Evolutionary conservation across 2,113 vertebrate species (phyloP).

Genomic region (Gavialis gangeticus): DNA sequence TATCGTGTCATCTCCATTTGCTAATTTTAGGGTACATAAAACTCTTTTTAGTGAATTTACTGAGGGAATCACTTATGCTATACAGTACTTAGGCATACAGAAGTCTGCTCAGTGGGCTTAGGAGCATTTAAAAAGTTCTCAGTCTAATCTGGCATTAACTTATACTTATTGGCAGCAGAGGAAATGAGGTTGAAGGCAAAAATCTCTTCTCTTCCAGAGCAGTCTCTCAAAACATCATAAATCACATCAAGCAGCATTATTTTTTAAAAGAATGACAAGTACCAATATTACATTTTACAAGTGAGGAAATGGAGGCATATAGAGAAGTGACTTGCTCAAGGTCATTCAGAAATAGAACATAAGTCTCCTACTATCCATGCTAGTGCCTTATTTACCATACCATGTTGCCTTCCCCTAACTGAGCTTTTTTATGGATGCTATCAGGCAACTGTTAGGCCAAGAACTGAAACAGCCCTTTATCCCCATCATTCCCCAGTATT

Average conservation of each 20-base stretch:
- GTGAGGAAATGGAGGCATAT: constrained; percentile 9
- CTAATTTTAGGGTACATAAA: neutral
- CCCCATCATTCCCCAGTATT: neutral
- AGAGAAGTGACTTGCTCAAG: neutral
- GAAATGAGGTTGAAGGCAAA: neutral
- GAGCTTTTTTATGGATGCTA: neutral
- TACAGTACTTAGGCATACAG: too few species aligned
- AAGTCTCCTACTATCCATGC: neutral
- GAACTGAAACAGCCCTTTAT: neutral
- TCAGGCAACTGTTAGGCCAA: neutral
- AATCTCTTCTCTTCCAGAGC: neutral
- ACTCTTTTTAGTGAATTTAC: neutral
- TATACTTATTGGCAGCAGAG: neutral
- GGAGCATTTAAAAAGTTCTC: neutral
- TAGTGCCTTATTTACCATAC: neutral
- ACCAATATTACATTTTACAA: neutral
- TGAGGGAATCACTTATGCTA: neutral
- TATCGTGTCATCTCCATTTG: neutral
- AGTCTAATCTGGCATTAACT: neutral
- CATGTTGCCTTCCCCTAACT: neutral
- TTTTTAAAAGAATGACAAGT: neutral
- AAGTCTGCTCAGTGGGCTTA: neutral
- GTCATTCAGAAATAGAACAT: neutral
- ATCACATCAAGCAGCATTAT: neutral
- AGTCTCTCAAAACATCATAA: neutral